Conservation (phyloP, 2,797 vertebrate species). For the Menidia menidia region DNA sequence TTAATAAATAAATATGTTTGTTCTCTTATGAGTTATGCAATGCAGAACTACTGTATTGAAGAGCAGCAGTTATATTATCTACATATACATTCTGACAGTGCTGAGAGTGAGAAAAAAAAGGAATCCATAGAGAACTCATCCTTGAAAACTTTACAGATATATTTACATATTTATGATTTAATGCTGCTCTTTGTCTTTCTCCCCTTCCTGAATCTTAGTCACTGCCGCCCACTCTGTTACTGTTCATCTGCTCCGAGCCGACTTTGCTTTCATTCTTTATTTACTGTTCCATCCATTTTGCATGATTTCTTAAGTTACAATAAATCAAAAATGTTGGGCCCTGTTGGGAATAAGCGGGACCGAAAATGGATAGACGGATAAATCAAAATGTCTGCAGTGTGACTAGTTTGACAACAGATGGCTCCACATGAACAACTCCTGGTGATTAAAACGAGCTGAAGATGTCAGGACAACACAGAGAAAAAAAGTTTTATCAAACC, state of each 20-base stretch:
- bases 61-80: slow-evolving; percentile 35
- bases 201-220: slow-evolving; percentile 17
- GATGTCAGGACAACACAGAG: background rate
- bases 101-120: slow-evolving; percentile 16
- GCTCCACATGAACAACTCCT: slow-evolving; percentile 46
- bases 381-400: slow-evolving; percentile 33
- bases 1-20: background rate
- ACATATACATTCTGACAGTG: slow-evolving; percentile 31
- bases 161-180: slow-evolving; percentile 38
- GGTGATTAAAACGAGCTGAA: background rate
- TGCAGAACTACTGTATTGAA: background rate
- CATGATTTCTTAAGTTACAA: too few species aligned
- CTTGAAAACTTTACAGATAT: slow-evolving; percentile 33
- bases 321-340: too few species aligned
- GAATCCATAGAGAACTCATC: slow-evolving; percentile 30
- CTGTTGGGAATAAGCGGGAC: too few species aligned
- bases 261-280: slow-evolving; percentile 11
- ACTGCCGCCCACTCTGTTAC: slow-evolving; percentile 10
- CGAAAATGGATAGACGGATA: too few species aligned
- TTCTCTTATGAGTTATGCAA: background rate
- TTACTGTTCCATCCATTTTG: background rate
- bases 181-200: slow-evolving; percentile 22
- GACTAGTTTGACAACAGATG: slow-evolving; percentile 56
- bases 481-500: background rate
- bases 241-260: slow-evolving; percentile 16